phyloP scores from a whole-genome alignment of 2,113 vertebrate genomes.

The Lycaon pictus region DNA sequence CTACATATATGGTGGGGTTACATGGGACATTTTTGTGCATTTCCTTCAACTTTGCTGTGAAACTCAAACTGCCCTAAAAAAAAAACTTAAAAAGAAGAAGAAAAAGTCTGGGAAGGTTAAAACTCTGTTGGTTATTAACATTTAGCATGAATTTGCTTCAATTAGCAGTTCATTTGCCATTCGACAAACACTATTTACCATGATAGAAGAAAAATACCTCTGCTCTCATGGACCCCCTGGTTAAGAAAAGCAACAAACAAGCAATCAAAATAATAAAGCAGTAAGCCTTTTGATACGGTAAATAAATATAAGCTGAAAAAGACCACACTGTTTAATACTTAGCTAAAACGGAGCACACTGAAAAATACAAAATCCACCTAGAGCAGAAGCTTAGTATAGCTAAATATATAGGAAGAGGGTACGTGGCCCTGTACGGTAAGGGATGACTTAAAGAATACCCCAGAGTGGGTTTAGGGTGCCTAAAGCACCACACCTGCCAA shows the following conservation, averaged over 20 bases:
- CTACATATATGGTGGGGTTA: no score
- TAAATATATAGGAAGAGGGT: neutral
- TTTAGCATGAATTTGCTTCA: neutral
- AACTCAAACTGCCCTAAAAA: neutral
- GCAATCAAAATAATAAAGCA: conserved; percentile 25
- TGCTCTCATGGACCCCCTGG: neutral
- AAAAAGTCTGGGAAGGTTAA: neutral
- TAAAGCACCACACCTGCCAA: neutral
- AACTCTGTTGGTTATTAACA: neutral
- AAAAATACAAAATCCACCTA: neutral
- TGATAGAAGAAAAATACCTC: conserved; percentile 18
- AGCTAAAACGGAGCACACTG: neutral
- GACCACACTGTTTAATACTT: neutral
- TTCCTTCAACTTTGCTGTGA: neutral
- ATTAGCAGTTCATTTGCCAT: neutral
- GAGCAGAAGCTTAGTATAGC: no score
- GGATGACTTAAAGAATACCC: neutral
- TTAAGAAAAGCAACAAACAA: neutral
- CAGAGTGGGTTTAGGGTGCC: neutral
- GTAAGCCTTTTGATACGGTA: neutral
- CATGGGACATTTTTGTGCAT: neutral
- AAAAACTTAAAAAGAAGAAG: neutral
- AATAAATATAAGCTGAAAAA: neutral
- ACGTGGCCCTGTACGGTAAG: accelerated
- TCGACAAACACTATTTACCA: neutral